Base-by-base conservation (phyloP, 2,113 vertebrate species). In the Epinephelus fuscoguttatus region DNA sequence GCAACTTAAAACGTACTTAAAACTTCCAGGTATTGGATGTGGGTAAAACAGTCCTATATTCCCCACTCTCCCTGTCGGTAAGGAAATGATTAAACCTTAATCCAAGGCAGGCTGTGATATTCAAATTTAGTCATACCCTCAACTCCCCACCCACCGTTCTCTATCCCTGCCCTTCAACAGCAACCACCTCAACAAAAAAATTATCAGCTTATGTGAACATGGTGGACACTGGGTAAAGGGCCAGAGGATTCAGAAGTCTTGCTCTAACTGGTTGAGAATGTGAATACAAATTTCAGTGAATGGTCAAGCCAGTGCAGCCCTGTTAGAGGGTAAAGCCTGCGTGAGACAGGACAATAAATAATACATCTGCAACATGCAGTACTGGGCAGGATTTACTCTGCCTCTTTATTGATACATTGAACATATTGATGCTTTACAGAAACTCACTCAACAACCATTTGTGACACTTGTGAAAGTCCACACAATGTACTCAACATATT, bases 381-480 rank as follows among this genome's bases (percentile, higher is more conserved):
- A 72, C 60, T 33, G 56, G 70, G 66, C 84, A 45, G 42, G 42
- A 45, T 45, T 80, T 75, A 53, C 70, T 89, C 77, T 75, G 52
- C 79, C 75, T 81, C 75, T 66, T 81, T 61, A 56, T 75, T 81
- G 81, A 88, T 84, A 92, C 87, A 86, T 86, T 90, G 81, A 85
- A 85, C 70, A 60, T 85, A 71, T 81, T 83, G 77, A 40, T 69
- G 70, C 76, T 82, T 81, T 59, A 61, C 60, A 64, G 77, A 83
- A 81, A 77, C 72, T 59, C 79, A 62, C 69, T 42, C 21, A 11
- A 55, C 25, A 56, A 61, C 75, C 74, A 52, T 68, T 40, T 68
- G 70, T 82, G 40, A 52, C 33, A 42, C 62, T 67, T 80, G 21
- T 37, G 18, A 70, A 49, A 42, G 74, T 62, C 69, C 63, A 74